These are phyloP conservation scores for Pardalotus punctatus DNA, from an alignment of 2,113 vertebrate genomes.

Conservation along the genomic window DNA sequence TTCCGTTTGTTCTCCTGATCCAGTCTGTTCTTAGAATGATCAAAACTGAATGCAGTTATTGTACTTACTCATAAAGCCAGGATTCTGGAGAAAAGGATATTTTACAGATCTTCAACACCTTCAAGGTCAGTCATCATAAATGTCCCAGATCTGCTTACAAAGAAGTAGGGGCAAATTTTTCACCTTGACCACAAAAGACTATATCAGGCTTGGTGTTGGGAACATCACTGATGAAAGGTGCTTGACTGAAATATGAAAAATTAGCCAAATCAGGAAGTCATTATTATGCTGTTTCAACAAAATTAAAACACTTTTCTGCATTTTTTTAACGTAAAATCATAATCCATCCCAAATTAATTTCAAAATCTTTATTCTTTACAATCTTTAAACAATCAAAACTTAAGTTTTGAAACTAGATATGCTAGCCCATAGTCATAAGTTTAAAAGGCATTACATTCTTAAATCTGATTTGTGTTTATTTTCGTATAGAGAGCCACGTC, in stretches of 20 bases:
- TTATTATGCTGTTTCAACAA: neutral
- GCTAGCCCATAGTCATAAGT: neutral
- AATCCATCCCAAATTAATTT: neutral
- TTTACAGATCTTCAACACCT: neutral
- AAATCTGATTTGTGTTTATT: neutral
- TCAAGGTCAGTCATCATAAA: neutral
- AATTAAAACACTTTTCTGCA: neutral
- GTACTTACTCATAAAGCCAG: neutral
- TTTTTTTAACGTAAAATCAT: neutral
- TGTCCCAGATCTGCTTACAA: neutral
- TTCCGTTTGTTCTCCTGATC: neutral
- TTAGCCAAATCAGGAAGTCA: neutral
- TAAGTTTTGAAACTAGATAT: neutral
- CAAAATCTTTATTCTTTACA: neutral
- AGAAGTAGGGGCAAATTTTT: neutral
- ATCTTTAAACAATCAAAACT: neutral
- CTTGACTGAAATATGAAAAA: neutral
- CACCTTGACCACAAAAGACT: neutral
- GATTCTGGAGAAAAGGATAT: neutral
- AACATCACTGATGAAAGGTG: neutral
- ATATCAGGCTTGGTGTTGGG: neutral
- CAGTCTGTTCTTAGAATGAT: neutral
- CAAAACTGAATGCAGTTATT: neutral
- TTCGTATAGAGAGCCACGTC: neutral
- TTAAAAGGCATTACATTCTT: neutral